These are phyloP conservation scores for Pemphigus obesinymphae DNA, from an alignment of 1,140 invertebrate genomes.

Conservation along the genomic window DNA sequence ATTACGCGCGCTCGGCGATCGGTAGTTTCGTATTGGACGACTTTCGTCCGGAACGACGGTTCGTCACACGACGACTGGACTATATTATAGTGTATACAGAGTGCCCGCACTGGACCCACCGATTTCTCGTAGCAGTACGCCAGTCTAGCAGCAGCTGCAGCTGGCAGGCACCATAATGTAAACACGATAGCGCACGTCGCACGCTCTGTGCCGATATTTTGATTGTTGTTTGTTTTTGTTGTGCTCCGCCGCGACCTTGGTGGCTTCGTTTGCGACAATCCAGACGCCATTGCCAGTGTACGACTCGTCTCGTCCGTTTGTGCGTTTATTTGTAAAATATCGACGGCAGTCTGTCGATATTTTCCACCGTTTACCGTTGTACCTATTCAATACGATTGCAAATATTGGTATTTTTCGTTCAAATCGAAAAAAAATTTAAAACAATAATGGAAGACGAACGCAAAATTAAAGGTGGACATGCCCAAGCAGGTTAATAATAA, in stretches of 20 bases:
- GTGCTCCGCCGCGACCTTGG: not conserved
- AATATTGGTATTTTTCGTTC: fast-evolving
- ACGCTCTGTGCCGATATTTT: too few species aligned
- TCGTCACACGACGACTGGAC: too few species aligned
- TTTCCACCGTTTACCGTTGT: not conserved
- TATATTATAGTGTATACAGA: too few species aligned
- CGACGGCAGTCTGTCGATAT: not conserved
- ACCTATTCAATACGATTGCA: not conserved
- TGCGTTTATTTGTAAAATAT: not conserved
- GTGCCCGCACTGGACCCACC: too few species aligned
- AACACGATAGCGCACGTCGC: too few species aligned
- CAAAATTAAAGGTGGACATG: constrained; percentile 73
- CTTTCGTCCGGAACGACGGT: too few species aligned
- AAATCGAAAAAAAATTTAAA: not conserved
- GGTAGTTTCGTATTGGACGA: too few species aligned
- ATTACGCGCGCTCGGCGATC: too few species aligned
- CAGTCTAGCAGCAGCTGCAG: too few species aligned
- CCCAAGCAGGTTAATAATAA: constrained; percentile 60
- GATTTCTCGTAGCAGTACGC: too few species aligned
- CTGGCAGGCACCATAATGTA: too few species aligned
- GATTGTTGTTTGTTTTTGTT: too few species aligned
- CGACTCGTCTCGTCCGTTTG: not conserved
- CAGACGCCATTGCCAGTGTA: not conserved
- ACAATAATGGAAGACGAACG: constrained; percentile 55
- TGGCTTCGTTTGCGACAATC: not conserved